These are phyloP conservation scores for Catamblyrhynchus diadema DNA, from an alignment of 2,797 vertebrate species.

Conservation along the genomic window DNA sequence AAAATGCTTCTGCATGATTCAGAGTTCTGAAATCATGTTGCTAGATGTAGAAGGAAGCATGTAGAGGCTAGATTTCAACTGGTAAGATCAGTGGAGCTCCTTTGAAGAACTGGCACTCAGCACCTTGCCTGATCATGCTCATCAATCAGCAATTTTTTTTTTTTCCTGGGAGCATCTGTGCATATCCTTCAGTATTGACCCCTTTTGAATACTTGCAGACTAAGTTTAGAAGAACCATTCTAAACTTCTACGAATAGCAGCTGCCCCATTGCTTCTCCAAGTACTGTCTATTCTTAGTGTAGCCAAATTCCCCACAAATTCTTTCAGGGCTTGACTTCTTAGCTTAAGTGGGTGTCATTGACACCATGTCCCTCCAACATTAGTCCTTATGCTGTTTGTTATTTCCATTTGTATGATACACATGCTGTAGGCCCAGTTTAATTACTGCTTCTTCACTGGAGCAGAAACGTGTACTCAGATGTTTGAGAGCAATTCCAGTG, in stretches of 20 bases:
- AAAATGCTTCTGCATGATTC: background rate
- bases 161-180: background rate
- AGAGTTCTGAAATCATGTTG: background rate
- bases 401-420: background rate
- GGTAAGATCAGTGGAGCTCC: background rate
- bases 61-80: background rate
- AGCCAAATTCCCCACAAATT: slow-evolving; percentile 16
- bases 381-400: background rate
- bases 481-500: accelerated
- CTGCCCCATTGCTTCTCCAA: slow-evolving; percentile 16
- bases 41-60: background rate
- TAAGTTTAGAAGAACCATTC: slow-evolving; percentile 20
- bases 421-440: background rate
- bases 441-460: background rate
- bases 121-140: background rate
- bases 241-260: slow-evolving; percentile 38
- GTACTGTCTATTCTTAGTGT: slow-evolving; percentile 28
- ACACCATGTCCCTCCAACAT: background rate
- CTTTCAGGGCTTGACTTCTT: background rate
- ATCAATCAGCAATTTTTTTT: background rate
- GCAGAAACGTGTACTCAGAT: background rate
- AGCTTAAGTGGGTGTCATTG: background rate
- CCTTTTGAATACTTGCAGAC: background rate
- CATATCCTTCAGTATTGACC: slow-evolving; percentile 1
- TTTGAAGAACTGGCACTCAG: slow-evolving; percentile 50